Evolutionary conservation across 2,113 vertebrate genomes (phyloP), one percentile per base, ranked within the genome.

Genomic region (Pagrus major): DNA sequence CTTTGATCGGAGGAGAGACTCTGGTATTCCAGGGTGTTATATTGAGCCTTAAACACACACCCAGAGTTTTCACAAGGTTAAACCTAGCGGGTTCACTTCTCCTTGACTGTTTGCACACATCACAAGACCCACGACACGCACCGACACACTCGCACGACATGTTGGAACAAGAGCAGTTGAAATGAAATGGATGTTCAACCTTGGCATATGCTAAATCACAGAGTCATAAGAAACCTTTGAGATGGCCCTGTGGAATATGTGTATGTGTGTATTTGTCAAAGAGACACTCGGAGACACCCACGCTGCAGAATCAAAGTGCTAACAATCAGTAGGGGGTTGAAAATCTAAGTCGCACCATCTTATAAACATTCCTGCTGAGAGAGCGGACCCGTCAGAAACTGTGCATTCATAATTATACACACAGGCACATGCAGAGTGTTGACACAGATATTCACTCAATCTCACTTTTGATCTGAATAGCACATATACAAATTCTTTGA

Each of bases 61-160:
- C 44, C 71, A 41, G 39, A 84, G 73, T 76, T 87, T 88, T 83
- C 69, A 82, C 86, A 88, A 82, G 79, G 86, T 90, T 81, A 85
- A 90, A 71, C 46, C 74, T 73, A 49, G 67, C 23, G 54, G 77
- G 60, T 55, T 52, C 75, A 67, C 69, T 63, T 75, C 52, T 80
- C 56, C 73, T 83, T 68, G 75, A 81, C 65, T 71, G 35, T 39
- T 61, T 77, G 55, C 76, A 49, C 78, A 54, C 71, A 59, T 80
- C 66, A 84, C 56, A 76, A 56, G 3, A 12, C 8, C 31, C 23
- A 12, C 12, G 15, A 37, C 56, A 23, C 33, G 9, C 15, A 35
- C 27, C 41, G 20, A 71, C 67, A 65, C 35, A 39, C 31, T 11
- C 9, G 2, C 5, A 47, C 2, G 29, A 54, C 70, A 47, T 35